phyloP scores from a whole-genome alignment of 2,113 vertebrate genomes.

The Gobiocypris rarus region DNA sequence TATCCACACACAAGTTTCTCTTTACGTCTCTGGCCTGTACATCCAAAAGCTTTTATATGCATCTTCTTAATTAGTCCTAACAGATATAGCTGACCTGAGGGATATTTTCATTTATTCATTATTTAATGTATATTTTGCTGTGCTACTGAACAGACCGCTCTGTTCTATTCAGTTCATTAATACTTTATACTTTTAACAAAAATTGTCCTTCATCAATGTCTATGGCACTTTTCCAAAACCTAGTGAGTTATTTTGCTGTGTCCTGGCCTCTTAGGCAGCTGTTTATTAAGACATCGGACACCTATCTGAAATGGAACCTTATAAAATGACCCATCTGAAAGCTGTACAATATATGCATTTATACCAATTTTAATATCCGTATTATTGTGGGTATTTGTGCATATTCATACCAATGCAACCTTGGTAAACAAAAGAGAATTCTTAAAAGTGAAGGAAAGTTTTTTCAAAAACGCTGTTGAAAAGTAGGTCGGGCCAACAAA shows the following conservation, averaged over 20 bases:
- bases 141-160: not conserved
- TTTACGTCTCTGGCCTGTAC: conserved; percentile 3
- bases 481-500: no score
- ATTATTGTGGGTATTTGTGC: not conserved
- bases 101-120: not conserved
- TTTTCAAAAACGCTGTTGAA: no score
- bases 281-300: not conserved
- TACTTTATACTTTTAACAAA: not conserved
- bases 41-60: conserved; percentile 17
- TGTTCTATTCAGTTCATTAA: not conserved
- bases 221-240: not conserved
- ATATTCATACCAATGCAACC: not conserved
- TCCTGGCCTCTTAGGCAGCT: not conserved
- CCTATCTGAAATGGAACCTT: not conserved
- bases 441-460: no score
- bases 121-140: not conserved
- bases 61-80: conserved; percentile 1
- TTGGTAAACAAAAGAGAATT: no score
- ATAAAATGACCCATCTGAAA: not conserved
- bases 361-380: not conserved
- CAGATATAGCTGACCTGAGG: not conserved
- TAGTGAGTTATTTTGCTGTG: not conserved
- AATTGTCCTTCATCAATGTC: not conserved
- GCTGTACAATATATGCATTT: not conserved
- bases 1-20: conserved; percentile 39